Base-by-base conservation (phyloP, 1,140 invertebrate genomes). In the Habropoda laboriosa region DNA sequence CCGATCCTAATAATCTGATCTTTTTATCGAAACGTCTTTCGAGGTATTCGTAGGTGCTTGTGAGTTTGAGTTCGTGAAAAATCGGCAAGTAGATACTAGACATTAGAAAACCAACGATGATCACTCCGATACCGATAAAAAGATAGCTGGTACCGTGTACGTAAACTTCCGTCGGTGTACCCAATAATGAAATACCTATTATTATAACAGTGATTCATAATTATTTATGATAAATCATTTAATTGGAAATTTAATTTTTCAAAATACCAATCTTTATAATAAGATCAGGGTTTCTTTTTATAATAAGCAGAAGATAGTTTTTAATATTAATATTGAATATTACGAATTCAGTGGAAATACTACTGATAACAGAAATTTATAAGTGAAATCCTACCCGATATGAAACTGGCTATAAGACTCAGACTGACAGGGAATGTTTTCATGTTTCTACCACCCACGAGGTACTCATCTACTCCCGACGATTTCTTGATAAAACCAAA, bases 11-110 rank as follows among this genome's bases (percentile, higher is more conserved):
- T 0, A 96, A 90, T 60, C 97, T 92, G 4, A 97, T 93, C 35
- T 94, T 94, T 79, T 94, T 95, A 86, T 96, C 94, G 85, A 96
- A 97, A 35, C 97, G 94, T 83, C 93, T 93, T 87, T 98, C 96
- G 77, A 98, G 92, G 88, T 98, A 98, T 95, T 98, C 96, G 93
- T 97, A 98, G 27, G 96, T 96, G 61, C 96, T 97, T 55, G 96
- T 97, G 6, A 98, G 87, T 85, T 95, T 93, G 6, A 98, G 94
- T n/a, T 96, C 94, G 84, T 97, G 96, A 86, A 97, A 97, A 0
- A 98, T 95, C 0, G 97, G 97, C 49, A 98, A 89, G 88, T 96
- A 97, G 38, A 97, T 93, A 79, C 94, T 94, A 1, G 94, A 94
- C 84, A 97, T 94, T 8, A 95, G 91, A 18, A 96, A 81, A 12